phyloP scores from a whole-genome alignment of 53 echinoderm and acorn worm genomes.

The Paracentrotus lividus region DNA sequence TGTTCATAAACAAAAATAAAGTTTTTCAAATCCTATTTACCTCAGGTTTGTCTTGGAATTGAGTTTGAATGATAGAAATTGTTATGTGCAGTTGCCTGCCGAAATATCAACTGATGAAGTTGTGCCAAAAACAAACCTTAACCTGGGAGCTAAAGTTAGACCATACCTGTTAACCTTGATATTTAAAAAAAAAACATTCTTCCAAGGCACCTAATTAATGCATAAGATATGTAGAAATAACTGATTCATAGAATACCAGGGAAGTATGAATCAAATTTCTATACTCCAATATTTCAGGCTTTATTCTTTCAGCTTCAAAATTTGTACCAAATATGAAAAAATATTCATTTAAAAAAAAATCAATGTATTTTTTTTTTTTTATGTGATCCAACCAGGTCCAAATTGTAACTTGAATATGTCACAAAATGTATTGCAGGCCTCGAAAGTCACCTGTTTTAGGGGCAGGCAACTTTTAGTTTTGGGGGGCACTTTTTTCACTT shows the following conservation, averaged over 20 bases:
- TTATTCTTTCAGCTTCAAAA: background rate
- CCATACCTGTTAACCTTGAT: background rate
- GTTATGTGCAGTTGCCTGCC: background rate
- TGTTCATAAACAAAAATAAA: too few relatives aligned
- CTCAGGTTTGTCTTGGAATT: background rate
- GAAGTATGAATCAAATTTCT: background rate
- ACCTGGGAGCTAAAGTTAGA: background rate
- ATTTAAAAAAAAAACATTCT: background rate
- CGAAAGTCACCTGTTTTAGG: too few relatives aligned
- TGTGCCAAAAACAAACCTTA: constrained; percentile 9
- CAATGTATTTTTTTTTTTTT: too few relatives aligned
- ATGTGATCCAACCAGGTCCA: too few relatives aligned
- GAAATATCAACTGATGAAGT: background rate
- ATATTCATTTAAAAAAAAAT: too few relatives aligned
- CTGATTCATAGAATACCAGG: background rate
- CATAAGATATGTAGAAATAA: background rate
- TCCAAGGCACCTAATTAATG: background rate
- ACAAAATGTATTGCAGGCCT: too few relatives aligned
- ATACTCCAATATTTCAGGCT: background rate
- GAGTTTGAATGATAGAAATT: constrained; percentile 4
- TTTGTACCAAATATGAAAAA: background rate
- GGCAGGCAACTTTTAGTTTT: too few relatives aligned
- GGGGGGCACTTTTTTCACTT: too few relatives aligned
- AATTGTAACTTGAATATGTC: too few relatives aligned
- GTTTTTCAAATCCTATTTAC: too few relatives aligned